A percentile compares a stretch with the other conserved stretches of the same genome.
Conservation (phyloP, 2,797 vertebrate species). For the Spondyliosoma cantharus region DNA sequence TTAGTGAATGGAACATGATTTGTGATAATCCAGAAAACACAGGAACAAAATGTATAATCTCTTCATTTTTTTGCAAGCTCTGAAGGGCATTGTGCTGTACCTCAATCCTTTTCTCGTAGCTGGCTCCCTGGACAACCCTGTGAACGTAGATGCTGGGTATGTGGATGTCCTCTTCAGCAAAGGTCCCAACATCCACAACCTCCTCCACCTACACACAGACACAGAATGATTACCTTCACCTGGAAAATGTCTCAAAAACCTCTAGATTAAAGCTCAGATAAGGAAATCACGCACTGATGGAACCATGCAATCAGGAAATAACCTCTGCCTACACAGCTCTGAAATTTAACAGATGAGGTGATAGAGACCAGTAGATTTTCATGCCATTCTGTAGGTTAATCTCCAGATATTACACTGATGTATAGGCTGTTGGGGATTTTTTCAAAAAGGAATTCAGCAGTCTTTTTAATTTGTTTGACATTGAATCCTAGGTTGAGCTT, state of each 20-base stretch:
- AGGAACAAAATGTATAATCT: neutral
- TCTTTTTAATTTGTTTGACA: conserved; percentile 6
- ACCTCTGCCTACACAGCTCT: conserved; percentile 29
- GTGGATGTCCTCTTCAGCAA: conserved; percentile 95
- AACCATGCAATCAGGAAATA: conserved; percentile 55
- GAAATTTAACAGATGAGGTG: conserved; percentile 42
- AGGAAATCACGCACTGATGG: conserved; percentile 36
- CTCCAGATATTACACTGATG: neutral
- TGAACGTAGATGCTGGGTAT: conserved; percentile 96
- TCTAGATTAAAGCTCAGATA: conserved; percentile 52
- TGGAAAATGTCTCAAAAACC: conserved; percentile 36
- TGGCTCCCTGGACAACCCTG: conserved; percentile 89
- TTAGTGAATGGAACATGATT: neutral
- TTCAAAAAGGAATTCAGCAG: neutral
- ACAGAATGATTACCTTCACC: conserved; percentile 37
- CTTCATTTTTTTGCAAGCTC: neutral
- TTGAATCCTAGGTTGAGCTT: conserved; percentile 5
- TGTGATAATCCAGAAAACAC: neutral
- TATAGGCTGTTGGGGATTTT: neutral
- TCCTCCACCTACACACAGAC: conserved; percentile 91
- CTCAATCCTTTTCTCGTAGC: conserved; percentile 98
- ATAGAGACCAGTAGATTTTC: conserved; percentile 24
- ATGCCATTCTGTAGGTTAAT: neutral
- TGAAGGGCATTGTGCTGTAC: conserved; percentile 76
- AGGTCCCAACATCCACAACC: conserved; percentile 93